Evolutionary conservation across 1,140 invertebrate species (phyloP).

Genomic region (Drosophila asahinai): DNA sequence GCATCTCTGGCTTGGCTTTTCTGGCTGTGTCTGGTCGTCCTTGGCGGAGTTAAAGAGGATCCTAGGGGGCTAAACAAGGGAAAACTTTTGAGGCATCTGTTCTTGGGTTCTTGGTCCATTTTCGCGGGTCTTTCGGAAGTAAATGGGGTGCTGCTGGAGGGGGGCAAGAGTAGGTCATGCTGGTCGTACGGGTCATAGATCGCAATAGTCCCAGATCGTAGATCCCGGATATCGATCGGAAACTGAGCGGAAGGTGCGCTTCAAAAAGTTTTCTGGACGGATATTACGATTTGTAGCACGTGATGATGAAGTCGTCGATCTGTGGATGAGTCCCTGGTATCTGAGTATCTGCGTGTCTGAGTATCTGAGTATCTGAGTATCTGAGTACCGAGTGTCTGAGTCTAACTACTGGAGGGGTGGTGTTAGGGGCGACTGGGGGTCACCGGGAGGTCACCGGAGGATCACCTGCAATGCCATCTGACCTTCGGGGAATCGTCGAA

Average conservation of each 20-base stretch:
- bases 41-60: slow-evolving; percentile 17
- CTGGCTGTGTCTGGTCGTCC: slow-evolving; percentile 54
- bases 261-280: slow-evolving; percentile 82
- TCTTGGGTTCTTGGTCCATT: slow-evolving; percentile 67
- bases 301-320: slow-evolving; percentile 38
- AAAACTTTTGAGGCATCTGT: slow-evolving; percentile 46
- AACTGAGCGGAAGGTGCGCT: slow-evolving; percentile 57
- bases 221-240: background rate
- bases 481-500: slow-evolving; percentile 24
- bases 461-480: slow-evolving; percentile 37
- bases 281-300: slow-evolving; percentile 83
- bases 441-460: background rate
- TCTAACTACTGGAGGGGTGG: slow-evolving; percentile 6
- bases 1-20: slow-evolving; percentile 69
- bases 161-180: background rate
- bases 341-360: background rate
- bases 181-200: background rate
- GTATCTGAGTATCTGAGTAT: background rate
- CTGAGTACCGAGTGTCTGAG: background rate
- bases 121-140: slow-evolving; percentile 12
- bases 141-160: background rate
- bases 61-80: slow-evolving; percentile 2
- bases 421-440: background rate
- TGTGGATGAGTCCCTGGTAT: slow-evolving; percentile 23
- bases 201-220: background rate